Evolutionary conservation across 1,140 invertebrate genomes (phyloP).

Genomic region (Teleopsis dalmanni): DNA sequence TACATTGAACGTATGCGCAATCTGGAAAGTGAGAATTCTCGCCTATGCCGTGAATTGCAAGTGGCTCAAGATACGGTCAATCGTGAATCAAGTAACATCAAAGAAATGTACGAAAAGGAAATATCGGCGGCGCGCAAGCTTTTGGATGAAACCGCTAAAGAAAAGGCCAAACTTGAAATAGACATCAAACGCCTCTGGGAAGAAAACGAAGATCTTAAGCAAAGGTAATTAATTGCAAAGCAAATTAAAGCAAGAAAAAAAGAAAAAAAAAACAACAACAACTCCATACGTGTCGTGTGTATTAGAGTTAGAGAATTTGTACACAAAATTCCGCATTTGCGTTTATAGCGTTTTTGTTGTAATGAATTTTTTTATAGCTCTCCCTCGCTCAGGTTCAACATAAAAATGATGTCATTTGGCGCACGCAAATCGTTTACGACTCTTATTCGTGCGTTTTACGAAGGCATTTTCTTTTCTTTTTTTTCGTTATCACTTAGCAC

Average conservation of each 20-base stretch:
- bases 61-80: constrained; percentile 70
- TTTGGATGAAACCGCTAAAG: constrained; percentile 81
- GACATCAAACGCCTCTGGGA: constrained; percentile 79
- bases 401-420: no score
- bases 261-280: no score
- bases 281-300: no score
- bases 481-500: no score
- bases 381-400: no score
- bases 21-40: constrained; percentile 85
- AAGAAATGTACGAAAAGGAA: constrained; percentile 87
- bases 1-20: constrained; percentile 92
- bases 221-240: constrained; percentile 52
- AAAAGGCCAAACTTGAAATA: constrained; percentile 89
- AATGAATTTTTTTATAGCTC: no score
- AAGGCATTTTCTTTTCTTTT: no score
- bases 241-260: background rate
- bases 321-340: no score
- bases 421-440: no score
- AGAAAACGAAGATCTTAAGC: constrained; percentile 77
- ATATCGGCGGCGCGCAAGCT: constrained; percentile 78
- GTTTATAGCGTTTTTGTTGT: no score
- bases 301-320: no score
- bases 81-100: constrained; percentile 80
- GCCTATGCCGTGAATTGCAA: constrained; percentile 71
- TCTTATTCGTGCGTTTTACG: no score